phyloP scores from a whole-genome alignment of 2,797 vertebrate species.

The Sebastes steindachneri region DNA sequence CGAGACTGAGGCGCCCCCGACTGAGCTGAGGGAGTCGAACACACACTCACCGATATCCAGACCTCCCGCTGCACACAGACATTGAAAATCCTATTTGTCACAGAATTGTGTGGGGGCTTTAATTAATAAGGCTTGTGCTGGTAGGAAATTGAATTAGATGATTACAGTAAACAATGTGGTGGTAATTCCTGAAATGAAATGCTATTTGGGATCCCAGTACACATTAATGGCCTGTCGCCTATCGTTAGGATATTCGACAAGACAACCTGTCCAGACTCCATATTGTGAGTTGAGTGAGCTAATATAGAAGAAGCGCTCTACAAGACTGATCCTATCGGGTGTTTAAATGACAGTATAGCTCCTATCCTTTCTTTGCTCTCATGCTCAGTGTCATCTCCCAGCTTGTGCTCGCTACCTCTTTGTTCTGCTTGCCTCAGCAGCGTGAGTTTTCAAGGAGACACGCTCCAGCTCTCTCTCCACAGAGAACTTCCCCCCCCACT shows the following conservation, averaged over 20 bases:
- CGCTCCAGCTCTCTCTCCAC: slow-evolving; percentile 14
- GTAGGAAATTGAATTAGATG: slow-evolving; percentile 43
- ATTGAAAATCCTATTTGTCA: slow-evolving; percentile 66
- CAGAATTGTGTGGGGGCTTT: slow-evolving; percentile 47
- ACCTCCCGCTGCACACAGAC: slow-evolving; percentile 48
- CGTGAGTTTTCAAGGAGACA: slow-evolving; percentile 59
- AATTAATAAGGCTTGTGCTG: slow-evolving; percentile 52
- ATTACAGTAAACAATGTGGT: slow-evolving; percentile 41
- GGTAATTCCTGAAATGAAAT: slow-evolving; percentile 22
- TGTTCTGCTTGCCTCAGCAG: slow-evolving; percentile 64
- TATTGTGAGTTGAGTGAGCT: not conserved
- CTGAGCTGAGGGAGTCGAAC: slow-evolving; percentile 1
- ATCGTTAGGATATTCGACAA: not conserved
- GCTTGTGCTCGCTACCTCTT: slow-evolving; percentile 35
- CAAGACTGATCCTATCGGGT: not conserved
- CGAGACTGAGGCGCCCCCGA: not conserved
- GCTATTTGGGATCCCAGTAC: not conserved
- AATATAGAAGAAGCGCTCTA: not conserved
- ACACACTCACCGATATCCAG: slow-evolving; percentile 10
- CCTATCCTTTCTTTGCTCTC: not conserved
- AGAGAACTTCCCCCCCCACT: slow-evolving; percentile 23
- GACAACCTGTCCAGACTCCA: not conserved
- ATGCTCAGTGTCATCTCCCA: slow-evolving; percentile 28
- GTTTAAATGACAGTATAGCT: not conserved
- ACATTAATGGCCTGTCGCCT: not conserved